These are phyloP conservation scores for Pseudois nayaur DNA, from an alignment of 2,113 vertebrate genomes.

Conservation along the genomic window DNA sequence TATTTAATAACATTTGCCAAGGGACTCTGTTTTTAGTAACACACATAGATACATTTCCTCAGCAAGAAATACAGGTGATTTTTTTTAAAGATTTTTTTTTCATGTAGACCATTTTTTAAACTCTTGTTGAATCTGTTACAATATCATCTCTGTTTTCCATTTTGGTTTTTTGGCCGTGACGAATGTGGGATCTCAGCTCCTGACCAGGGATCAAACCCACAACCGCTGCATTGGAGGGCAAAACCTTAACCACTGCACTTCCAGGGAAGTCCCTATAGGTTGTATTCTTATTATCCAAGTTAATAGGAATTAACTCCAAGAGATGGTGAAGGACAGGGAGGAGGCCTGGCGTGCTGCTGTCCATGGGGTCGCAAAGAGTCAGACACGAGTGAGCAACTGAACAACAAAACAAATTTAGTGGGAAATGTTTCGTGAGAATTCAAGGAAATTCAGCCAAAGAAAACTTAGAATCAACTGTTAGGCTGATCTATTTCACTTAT, in stretches of 20 bases:
- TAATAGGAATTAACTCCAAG: accelerated
- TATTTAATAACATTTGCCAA: neutral
- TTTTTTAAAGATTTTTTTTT: neutral
- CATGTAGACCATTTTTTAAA: neutral
- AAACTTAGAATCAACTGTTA: neutral
- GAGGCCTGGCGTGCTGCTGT: accelerated
- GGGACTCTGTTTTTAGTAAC: neutral
- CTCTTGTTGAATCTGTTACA: neutral
- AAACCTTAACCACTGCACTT: neutral
- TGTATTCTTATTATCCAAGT: neutral
- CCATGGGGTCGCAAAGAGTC: neutral
- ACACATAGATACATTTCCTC: accelerated
- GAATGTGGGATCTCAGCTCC: neutral
- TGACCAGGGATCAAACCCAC: neutral
- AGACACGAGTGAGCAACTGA: accelerated
- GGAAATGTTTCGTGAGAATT: accelerated
- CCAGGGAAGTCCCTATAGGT: neutral
- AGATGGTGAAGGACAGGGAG: neutral
- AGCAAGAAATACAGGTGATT: neutral
- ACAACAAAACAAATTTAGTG: neutral
- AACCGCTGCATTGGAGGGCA: neutral
- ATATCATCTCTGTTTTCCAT: neutral
- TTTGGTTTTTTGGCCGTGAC: neutral
- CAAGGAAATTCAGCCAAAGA: neutral
- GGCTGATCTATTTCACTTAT: neutral